These are phyloP conservation scores for Adelosebastes latens DNA, from an alignment of 2,797 vertebrate genomes.

Conservation along the genomic window DNA sequence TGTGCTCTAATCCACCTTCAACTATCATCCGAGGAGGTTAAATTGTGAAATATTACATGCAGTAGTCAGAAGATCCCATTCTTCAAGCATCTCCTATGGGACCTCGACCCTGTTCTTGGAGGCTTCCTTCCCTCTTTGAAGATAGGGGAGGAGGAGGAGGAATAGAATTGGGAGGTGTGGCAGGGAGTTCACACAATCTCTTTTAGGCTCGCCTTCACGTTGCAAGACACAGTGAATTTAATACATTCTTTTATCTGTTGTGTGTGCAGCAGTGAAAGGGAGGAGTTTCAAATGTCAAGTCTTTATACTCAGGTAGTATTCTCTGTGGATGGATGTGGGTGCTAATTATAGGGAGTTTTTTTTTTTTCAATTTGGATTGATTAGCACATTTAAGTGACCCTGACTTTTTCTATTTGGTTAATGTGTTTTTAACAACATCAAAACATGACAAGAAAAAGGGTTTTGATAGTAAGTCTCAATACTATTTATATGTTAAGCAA, in stretches of 20 bases:
- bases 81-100: slow-evolving; percentile 55
- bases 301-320: slow-evolving; percentile 39
- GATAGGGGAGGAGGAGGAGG: slow-evolving; percentile 40
- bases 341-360: slow-evolving; percentile 5
- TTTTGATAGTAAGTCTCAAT: background rate
- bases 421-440: background rate
- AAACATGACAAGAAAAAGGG: background rate
- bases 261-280: slow-evolving; percentile 45
- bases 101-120: slow-evolving; percentile 53
- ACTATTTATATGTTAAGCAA: background rate
- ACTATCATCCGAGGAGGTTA: slow-evolving; percentile 78
- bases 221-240: slow-evolving; percentile 58
- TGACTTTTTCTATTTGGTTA: background rate
- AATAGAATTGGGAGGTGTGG: slow-evolving; percentile 61
- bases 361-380: background rate
- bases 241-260: slow-evolving; percentile 62
- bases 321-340: slow-evolving; percentile 10
- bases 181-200: slow-evolving; percentile 50
- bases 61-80: slow-evolving; percentile 56
- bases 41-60: slow-evolving; percentile 78
- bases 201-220: slow-evolving; percentile 45
- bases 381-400: background rate
- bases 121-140: slow-evolving; percentile 59
- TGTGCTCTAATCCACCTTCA: slow-evolving; percentile 80
- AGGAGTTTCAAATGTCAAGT: slow-evolving; percentile 62